These are phyloP conservation scores for Drosophila nigritarsus DNA, from an alignment of 2,888 invertebrate species.

Conservation along the genomic window DNA sequence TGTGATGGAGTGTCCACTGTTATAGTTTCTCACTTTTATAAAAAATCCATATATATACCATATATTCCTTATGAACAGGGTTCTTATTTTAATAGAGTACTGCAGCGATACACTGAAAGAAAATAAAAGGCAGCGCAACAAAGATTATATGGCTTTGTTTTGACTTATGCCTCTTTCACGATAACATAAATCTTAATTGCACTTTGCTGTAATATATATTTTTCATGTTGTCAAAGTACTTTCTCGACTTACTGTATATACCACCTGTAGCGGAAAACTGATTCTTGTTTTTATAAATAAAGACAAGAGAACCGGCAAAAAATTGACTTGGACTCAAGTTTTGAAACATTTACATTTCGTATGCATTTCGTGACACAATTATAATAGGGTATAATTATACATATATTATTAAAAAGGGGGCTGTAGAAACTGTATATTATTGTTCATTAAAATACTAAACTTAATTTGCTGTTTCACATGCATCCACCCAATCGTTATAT, in stretches of 20 bases:
- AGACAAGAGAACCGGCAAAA: neutral
- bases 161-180: neutral
- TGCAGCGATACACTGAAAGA: neutral
- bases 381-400: neutral
- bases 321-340: neutral
- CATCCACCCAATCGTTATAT: slow-evolving; percentile 99
- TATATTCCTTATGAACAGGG: neutral
- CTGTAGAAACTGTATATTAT: neutral
- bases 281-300: neutral
- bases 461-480: slow-evolving; percentile 97
- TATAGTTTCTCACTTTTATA: neutral
- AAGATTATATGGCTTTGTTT: neutral
- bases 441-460: neutral
- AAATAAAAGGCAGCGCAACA: neutral
- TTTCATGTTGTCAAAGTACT: neutral
- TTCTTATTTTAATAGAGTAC: neutral
- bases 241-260: neutral
- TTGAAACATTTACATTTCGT: neutral
- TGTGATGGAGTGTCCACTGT: too few relatives aligned
- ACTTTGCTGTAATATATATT: neutral
- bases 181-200: neutral
- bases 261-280: neutral
- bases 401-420: neutral
- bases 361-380: neutral
- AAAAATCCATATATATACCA: neutral